Base-by-base conservation (phyloP, 2,797 vertebrate genomes). In the Pyrocephalus nanus region DNA sequence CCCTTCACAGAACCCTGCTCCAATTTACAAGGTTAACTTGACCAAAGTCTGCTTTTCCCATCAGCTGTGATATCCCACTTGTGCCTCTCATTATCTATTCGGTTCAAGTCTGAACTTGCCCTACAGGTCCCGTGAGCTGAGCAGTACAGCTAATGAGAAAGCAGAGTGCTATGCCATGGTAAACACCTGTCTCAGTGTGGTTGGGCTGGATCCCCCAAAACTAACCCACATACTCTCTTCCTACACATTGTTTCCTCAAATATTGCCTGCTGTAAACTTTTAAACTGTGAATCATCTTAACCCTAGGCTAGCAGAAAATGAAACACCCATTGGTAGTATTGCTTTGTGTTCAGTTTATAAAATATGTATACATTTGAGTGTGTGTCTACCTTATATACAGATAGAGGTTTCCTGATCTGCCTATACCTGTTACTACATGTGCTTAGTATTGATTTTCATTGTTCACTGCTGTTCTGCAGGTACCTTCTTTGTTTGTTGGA, bases 111-210 rank as follows among this genome's bases (percentile, higher is more conserved):
- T 73, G 78, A 66, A 16, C 36, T 81, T 84, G 32, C 27, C 27
- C 17, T 72, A 30, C 55, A 65, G 25, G 51, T 54, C 8, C 17
- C 42, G 32, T 25, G 48, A 48, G 15, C 21, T 76, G 53, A 36
- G 55, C 54, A 43, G 27, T 51, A 48, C 12, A 86, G 65, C 32
- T 64, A 38, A 36, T 26, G 36, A 51, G 76, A 61, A n/a, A 61
- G 51, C 32, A 51, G 48, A 83, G 26, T 6, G 8, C 48, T 53
- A 3, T 42, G 8, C 12, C 0, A 0, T 32, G 32, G 29, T 48
- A 42, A 82, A 66, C 30, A 20, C 30, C 36, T 14, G 14, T 48
- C 58, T 32, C 62, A 58, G n/a, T 34, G 25, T 36, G 57, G 43
- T 8, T 20, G 43, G 36, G 36, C 62, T 62, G 64, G n/a, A 85